phyloP scores from a whole-genome alignment of 2,113 vertebrate species.

The Pristiophorus japonicus region DNA sequence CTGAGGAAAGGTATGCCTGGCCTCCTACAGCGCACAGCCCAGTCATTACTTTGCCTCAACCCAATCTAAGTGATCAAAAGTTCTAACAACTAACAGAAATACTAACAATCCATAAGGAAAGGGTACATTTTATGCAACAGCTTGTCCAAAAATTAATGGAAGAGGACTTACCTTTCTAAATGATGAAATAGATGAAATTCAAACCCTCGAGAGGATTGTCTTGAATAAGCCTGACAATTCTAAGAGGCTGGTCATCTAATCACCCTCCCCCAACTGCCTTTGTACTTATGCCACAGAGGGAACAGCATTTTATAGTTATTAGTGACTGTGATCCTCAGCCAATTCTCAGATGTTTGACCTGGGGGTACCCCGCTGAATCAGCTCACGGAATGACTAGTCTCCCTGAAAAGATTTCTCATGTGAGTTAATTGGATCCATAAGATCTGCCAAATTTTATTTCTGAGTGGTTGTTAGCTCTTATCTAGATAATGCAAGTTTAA shows the following conservation, averaged over 20 bases:
- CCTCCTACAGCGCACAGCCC: not conserved
- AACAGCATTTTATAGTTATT: not conserved
- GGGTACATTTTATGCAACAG: not conserved
- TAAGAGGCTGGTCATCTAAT: not conserved
- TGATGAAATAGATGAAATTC: not conserved
- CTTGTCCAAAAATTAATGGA: not conserved
- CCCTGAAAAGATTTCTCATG: constrained; percentile 1
- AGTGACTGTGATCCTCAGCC: constrained; percentile 2
- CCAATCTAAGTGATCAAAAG: not conserved
- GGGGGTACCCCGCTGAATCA: not conserved
- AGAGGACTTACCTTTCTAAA: not conserved
- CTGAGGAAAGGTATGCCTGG: not conserved
- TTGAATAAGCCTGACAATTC: not conserved
- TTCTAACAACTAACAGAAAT: not conserved
- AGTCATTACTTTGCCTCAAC: not conserved
- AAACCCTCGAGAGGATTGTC: not conserved
- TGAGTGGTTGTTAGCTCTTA: not conserved
- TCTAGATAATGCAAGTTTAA: not conserved
- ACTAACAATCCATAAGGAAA: not conserved
- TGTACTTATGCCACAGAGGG: not conserved
- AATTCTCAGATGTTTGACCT: not conserved
- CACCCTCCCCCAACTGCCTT: not conserved
- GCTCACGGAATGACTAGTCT: not conserved
- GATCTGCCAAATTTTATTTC: not conserved
- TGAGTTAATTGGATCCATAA: constrained; percentile 7